Conservation (phyloP, 1,140 invertebrate species). For the Paraescarpia echinospica region DNA sequence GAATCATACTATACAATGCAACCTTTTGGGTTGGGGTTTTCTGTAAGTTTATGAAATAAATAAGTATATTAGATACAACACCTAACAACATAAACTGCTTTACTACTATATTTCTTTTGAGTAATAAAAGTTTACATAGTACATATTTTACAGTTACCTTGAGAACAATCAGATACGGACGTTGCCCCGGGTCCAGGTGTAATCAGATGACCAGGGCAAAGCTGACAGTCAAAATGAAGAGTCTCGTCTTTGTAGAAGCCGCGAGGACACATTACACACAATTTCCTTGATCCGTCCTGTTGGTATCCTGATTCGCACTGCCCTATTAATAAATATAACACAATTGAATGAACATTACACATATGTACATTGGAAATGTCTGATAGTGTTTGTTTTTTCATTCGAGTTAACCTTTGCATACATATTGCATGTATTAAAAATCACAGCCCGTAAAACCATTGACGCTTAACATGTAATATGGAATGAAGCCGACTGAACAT, state of each 20-base stretch:
- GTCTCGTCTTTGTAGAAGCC: background rate
- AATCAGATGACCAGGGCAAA: background rate
- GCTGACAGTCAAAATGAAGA: background rate
- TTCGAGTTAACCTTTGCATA: too few relatives aligned
- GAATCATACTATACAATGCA: too few relatives aligned
- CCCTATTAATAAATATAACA: background rate
- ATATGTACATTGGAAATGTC: too few relatives aligned
- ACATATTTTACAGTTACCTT: background rate
- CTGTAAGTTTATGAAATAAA: too few relatives aligned
- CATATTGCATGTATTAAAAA: too few relatives aligned
- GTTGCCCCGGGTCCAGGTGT: background rate
- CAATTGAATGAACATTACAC: too few relatives aligned
- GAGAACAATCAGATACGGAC: background rate
- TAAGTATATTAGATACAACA: too few relatives aligned
- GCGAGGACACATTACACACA: background rate
- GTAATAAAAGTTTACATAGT: background rate
- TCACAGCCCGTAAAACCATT: too few relatives aligned
- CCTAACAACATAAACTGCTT: background rate
- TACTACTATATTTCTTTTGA: background rate
- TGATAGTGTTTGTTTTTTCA: too few relatives aligned
- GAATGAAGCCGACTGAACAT: too few relatives aligned
- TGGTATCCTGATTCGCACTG: background rate
- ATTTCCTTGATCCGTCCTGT: background rate
- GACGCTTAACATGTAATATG: too few relatives aligned
- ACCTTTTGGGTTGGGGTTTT: too few relatives aligned